Evolutionary conservation across 1,140 invertebrate genomes (phyloP), one percentile per base, ranked within the genome.

Genomic region (Drosophila asahinai): DNA sequence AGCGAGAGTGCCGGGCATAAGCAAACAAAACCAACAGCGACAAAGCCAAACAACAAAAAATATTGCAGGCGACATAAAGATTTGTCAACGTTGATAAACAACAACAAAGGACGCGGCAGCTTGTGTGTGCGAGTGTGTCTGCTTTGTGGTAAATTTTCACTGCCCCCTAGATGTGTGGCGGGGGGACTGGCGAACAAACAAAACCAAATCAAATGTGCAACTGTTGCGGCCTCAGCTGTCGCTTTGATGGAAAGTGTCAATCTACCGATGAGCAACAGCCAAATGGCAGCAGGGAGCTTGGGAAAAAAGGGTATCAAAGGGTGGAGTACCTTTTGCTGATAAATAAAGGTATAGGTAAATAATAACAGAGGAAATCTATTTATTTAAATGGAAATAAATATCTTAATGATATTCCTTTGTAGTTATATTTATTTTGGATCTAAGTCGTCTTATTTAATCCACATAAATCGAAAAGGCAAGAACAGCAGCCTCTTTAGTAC

Each of bases 51-150:
- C 38, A 54, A 59, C 51, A 59, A 63, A 45, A 73, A 87, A 80
- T 71, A 79, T 61, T 76, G 77, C 72, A 73, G 81, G 66, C 81
- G 71, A 72, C 86, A 89, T 89, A 90, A 89, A 89, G 84, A 89
- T 89, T 89, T 90, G 84, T 89, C 84, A 90, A 66, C 81, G 84
- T 81, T 90, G 84, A 89, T 89, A 89, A 89, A 84, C 84, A 89
- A 89, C 83, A 87, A 78, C 73, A 66, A 77, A 87, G 79, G 72
- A 74, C 67, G 48, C 61, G 70, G 45, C 55, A 42, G 40, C 38
- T 27, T 43, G 4, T 49, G 54, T n/a, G 55, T 43, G 33, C n/a
- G 58, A 27, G 49, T 42, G 38, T 68, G 58, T 71, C 64, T 77
- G 76, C 45, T 60, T 43, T 78, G 76, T 47, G 76, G 76, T 78